These are phyloP conservation scores for Calyptomena viridis DNA, from an alignment of 2,113 vertebrate species.

Conservation along the genomic window DNA sequence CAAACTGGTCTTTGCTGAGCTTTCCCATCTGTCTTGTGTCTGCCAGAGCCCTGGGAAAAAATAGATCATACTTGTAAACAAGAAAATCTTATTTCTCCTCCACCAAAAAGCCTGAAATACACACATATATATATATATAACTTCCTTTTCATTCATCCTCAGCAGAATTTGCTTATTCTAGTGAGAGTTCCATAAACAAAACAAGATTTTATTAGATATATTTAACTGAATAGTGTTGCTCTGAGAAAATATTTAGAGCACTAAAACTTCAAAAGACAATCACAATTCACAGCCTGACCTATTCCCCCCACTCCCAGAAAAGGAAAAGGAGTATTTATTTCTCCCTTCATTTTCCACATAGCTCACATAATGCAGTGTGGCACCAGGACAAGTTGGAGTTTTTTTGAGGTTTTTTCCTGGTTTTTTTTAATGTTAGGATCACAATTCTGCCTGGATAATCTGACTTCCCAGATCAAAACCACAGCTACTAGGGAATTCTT, in stretches of 20 bases:
- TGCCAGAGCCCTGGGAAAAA: conserved; percentile 85
- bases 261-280: not conserved
- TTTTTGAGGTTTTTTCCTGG: not conserved
- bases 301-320: not conserved
- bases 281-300: not conserved
- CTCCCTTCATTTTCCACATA: not conserved
- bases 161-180: not conserved
- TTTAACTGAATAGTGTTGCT: not conserved
- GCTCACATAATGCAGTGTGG: not conserved
- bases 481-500: not conserved
- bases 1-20: conserved; percentile 93
- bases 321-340: not conserved
- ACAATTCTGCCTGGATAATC: not conserved
- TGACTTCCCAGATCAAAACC: not conserved
- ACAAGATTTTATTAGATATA: not conserved
- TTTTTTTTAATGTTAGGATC: not conserved
- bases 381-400: not conserved
- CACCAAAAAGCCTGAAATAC: not conserved
- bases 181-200: not conserved
- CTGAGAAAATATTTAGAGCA: not conserved
- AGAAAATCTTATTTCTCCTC: not conserved
- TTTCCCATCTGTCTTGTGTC: conserved; percentile 95
- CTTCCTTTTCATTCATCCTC: not conserved
- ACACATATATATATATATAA: rapidly evolving
- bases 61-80: not conserved